Evolutionary conservation across 2,797 vertebrate genomes (phyloP).

Genomic region (Danio albolineatus): DNA sequence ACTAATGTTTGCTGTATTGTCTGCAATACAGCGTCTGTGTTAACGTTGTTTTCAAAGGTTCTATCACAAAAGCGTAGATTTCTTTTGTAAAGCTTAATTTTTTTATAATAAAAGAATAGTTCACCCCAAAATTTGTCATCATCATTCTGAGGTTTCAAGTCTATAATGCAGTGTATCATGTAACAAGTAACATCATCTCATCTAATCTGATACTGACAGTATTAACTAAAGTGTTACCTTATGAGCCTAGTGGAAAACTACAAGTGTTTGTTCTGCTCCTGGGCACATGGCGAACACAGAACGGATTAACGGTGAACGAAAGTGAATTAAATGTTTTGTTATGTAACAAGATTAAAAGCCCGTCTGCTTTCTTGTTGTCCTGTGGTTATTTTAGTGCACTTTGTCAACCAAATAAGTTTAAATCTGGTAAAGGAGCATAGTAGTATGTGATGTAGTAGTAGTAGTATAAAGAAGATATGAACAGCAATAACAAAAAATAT

Average conservation of each 20-base stretch:
- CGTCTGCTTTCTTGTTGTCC: conserved; percentile 35
- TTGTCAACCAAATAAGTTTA: conserved; percentile 30
- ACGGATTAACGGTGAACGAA: conserved; percentile 54
- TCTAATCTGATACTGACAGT: conserved; percentile 3
- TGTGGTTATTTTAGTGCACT: conserved; percentile 11
- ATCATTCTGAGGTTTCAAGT: background rate
- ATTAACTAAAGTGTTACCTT: conserved; percentile 42
- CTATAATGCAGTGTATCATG: background rate
- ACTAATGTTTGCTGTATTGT: too few species aligned
- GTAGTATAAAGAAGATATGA: too few species aligned
- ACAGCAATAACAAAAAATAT: too few species aligned
- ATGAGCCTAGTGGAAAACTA: conserved; percentile 40
- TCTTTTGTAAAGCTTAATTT: background rate
- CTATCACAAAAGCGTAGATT: background rate
- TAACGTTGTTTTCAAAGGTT: background rate
- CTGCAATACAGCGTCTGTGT: too few species aligned
- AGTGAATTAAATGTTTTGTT: conserved; percentile 62
- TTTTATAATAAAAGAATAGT: background rate
- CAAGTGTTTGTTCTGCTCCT: conserved; percentile 57
- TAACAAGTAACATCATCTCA: background rate
- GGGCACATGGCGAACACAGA: conserved; percentile 43
- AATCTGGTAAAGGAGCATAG: background rate
- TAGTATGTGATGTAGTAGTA: too few species aligned
- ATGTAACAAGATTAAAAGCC: conserved; percentile 60
- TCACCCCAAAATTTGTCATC: background rate